Conservation (phyloP, 1,140 invertebrate species). For the Neodiprion lecontei region DNA sequence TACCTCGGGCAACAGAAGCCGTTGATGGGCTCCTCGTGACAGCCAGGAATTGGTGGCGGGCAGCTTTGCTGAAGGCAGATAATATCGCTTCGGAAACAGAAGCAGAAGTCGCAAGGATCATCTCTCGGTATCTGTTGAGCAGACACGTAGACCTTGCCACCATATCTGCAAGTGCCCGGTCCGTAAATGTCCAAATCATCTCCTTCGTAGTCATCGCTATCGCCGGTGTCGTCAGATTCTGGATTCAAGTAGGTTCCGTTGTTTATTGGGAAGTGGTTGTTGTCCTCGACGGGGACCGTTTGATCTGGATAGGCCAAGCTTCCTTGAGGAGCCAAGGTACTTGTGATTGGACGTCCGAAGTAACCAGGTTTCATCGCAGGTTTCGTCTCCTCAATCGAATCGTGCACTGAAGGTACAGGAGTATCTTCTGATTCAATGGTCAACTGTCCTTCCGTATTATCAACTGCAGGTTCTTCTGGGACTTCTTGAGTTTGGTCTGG, state of each 20-base stretch:
- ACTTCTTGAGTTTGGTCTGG: conserved; percentile 12
- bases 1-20: conserved; percentile 95
- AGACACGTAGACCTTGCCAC: conserved; percentile 90
- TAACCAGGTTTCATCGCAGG: conserved; percentile 21
- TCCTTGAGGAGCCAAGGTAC: conserved; percentile 10
- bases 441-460: conserved; percentile 32
- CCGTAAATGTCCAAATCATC: conserved; percentile 79
- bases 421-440: conserved; percentile 32
- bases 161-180: conserved; percentile 88
- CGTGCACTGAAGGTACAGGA: background rate
- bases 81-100: conserved; percentile 95
- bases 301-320: conserved; percentile 48
- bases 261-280: conserved; percentile 50
- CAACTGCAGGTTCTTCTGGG: conserved; percentile 31
- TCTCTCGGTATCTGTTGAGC: conserved; percentile 93
- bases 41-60: conserved; percentile 89
- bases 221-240: conserved; percentile 58
- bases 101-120: conserved; percentile 95
- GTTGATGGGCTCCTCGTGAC: conserved; percentile 88
- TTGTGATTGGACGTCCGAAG: conserved; percentile 14
- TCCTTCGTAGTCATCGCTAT: conserved; percentile 72
- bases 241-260: conserved; percentile 46
- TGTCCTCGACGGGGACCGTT: conserved; percentile 38
- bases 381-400: conserved; percentile 30
- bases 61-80: conserved; percentile 95